Evolutionary conservation across 64 coral and sea anemone species (phyloP), one percentile per base, ranked within the genome.

Genomic region (Porites lutea): DNA sequence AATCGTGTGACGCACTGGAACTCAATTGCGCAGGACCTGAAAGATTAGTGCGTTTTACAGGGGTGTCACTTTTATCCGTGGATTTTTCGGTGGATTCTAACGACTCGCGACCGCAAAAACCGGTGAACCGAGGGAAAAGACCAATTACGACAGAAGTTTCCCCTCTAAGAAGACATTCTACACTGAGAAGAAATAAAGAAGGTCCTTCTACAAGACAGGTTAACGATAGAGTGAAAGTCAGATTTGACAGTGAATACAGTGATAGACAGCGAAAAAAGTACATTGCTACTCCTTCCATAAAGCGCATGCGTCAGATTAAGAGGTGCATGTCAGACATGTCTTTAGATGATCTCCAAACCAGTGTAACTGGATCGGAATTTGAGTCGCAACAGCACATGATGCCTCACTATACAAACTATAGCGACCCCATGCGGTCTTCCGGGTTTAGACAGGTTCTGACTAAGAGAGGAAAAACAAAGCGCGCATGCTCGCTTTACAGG

Each of bases 271-370:
- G 53, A 3, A 80, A 80, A 61, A 80, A 80, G 78, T 80, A 80
- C 78, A 59, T 80, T 4, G 78, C 78, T 14, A 80, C 78, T 4
- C 78, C 78, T 11, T 80, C 78, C 2, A 15, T 80, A 14, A 80
- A 80, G 27, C 78, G 78, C 54, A 80, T 80, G 78, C 78, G 78
- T 13, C 78, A 44, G 52, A 80, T 80, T 60, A 80, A 60, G 54
- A 62, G 37, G 18, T 80, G 53, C 20, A 27, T 80, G 78, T 80
- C 55, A 2, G 57, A 80, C 53, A 62, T 80, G 23, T 15, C 78
- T 12, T 57, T 60, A 44, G 57, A 14, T 2, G 78, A 80, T 59
- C 20, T 80, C 4, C 53, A 80, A 16, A 60, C n/a, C 54, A 43
- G 78, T 80, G 43, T 80, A 2, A 61, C 18, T 43, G 78, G 78